Evolutionary conservation across 2,797 vertebrate species (phyloP), one percentile per base, ranked within the genome.

Genomic region (Melanotaenia boesemani): DNA sequence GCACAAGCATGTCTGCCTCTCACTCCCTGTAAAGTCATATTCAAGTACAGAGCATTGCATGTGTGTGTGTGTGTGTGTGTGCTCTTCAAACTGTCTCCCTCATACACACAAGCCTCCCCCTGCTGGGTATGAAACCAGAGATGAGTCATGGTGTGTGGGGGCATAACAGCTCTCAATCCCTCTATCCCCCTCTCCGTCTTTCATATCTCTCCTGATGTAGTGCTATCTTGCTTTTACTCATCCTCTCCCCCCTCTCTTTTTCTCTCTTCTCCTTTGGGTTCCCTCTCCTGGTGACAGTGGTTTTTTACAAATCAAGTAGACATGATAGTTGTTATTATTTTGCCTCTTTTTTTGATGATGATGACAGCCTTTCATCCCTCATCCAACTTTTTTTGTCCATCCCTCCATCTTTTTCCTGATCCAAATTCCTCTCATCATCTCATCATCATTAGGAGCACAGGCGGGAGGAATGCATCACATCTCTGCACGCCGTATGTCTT

Each of bases 111-210:
- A 46, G 32, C 69, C 69, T 70, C 67, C 77, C 86, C 89, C 86
- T 50, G 75, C 82, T 87, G 86, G 83, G 83, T 81, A 83, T 82
- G 83, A 88, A 90, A 88, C 85, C 73, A 70, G 85, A 92, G 90
- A 93, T 93, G 92, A 93, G 87, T 93, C 92, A 92, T 86, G 85
- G 81, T 86, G 89, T 90, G 89, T 91, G 89, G 82, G 86, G 88
- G 86, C 89, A 91, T 72, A 86, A 86, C 79, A 83, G 52, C 80
- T 70, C 76, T 70, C 80, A 59, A 36, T 76, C 72, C 58, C 76
- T 69, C 69, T 57, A 36, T 34, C 66, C 59, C 67, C 60, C 7
- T 63, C 73, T 58, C 65, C 26, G 44, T 82, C 72, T 74, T 81
- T 76, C 80, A 74, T 70, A 76, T 83, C 75, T 76, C 70, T 78